A percentile compares a stretch with the other conserved stretches of the same genome.
Conservation (phyloP, 1,140 invertebrate species). For the Microvelia longipes region DNA sequence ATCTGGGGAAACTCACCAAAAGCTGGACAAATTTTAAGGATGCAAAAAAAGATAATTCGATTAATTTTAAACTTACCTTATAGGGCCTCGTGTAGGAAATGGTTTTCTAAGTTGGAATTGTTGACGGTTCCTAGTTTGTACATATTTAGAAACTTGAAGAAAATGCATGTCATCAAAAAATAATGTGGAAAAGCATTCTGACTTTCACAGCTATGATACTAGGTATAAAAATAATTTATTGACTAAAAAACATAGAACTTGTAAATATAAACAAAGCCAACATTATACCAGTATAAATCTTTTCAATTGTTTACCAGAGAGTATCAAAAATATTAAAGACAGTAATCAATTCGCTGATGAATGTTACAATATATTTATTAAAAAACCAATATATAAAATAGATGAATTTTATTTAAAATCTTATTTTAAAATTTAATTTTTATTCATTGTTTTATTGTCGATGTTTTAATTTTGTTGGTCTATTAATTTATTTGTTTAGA, state of each 20-base stretch:
- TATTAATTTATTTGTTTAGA: background rate
- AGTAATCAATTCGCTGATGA: background rate
- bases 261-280: background rate
- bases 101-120: background rate
- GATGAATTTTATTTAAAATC: background rate
- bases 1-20: background rate
- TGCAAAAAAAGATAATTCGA: background rate
- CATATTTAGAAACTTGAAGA: background rate
- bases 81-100: background rate
- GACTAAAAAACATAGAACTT: background rate
- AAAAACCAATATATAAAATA: background rate
- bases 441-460: background rate
- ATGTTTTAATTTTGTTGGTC: background rate
- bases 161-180: background rate
- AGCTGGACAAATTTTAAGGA: background rate
- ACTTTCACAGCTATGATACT: background rate
- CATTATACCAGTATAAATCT: background rate
- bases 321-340: background rate
- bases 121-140: background rate
- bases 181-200: background rate
- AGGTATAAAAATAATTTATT: background rate
- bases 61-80: background rate
- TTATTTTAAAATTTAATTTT: background rate
- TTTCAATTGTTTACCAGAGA: background rate
- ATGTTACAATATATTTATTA: background rate